Evolutionary conservation across 2,113 vertebrate species (phyloP).

Genomic region (Spermophilus dauricus): DNA sequence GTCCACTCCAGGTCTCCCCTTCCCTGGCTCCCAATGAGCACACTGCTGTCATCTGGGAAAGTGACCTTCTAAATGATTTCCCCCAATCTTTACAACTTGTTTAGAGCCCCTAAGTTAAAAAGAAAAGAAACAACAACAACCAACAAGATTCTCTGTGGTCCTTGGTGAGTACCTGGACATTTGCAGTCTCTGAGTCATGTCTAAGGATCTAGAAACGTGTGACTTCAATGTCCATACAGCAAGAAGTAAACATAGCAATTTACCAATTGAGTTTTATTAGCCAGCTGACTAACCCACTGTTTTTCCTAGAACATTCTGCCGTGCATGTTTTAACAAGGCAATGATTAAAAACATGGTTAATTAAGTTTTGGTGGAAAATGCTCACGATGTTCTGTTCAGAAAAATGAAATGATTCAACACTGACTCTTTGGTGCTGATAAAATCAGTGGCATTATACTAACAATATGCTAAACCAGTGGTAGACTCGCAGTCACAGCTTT

Average conservation of each 20-base stretch:
- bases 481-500: not conserved
- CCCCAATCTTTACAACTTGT: not conserved
- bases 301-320: slow-evolving; percentile 59
- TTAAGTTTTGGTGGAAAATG: slow-evolving; percentile 60
- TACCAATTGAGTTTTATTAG: not conserved
- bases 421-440: slow-evolving; percentile 37
- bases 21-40: not conserved
- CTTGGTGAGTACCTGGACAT: slow-evolving; percentile 39
- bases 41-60: not conserved
- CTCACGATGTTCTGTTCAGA: slow-evolving; percentile 36
- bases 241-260: slow-evolving; percentile 46
- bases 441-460: slow-evolving; percentile 8
- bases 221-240: not conserved
- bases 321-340: slow-evolving; percentile 40
- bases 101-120: not conserved
- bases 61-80: not conserved
- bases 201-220: slow-evolving; percentile 48
- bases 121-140: not conserved
- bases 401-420: slow-evolving; percentile 53
- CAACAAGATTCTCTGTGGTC: not conserved
- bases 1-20: not conserved
- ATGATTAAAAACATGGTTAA: slow-evolving; percentile 64
- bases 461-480: not conserved
- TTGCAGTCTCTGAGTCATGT: slow-evolving; percentile 63
- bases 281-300: slow-evolving; percentile 3